Percentiles rank a stretch among this genome's conserved stretches.
These are phyloP conservation scores for Drosophila serrata DNA, from an alignment of 1,140 invertebrate genomes.

Conservation along the genomic window DNA sequence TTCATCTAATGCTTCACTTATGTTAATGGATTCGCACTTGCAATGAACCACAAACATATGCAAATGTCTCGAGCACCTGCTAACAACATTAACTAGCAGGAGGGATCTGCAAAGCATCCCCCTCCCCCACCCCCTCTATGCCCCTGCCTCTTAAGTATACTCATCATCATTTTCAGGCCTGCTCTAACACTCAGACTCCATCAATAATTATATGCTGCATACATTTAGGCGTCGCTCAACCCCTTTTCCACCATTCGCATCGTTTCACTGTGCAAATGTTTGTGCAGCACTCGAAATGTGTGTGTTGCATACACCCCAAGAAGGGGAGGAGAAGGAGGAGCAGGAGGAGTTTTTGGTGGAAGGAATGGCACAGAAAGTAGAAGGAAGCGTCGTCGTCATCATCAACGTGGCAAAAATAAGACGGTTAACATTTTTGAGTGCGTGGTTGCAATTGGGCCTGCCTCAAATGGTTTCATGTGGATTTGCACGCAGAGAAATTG, in stretches of 20 bases:
- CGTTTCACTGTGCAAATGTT: conserved; percentile 79
- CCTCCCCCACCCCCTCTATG: neutral
- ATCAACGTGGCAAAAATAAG: conserved; percentile 67
- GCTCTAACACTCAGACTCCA: conserved; percentile 58
- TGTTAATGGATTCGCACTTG: conserved; percentile 81
- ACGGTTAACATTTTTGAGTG: conserved; percentile 78
- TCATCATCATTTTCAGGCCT: conserved; percentile 68
- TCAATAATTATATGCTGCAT: conserved; percentile 82
- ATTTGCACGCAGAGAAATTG: neutral
- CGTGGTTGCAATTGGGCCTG: conserved; percentile 47
- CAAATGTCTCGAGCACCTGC: conserved; percentile 81
- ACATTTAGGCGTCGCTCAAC: conserved; percentile 59
- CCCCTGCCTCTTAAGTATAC: conserved; percentile 19
- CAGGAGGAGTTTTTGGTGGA: conserved; percentile 3
- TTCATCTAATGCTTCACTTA: conserved; percentile 59
- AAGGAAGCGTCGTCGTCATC: conserved; percentile 25
- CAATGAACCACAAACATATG: conserved; percentile 82
- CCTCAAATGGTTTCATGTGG: conserved; percentile 40
- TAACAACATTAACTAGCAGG: conserved; percentile 81
- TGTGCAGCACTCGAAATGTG: conserved; percentile 70
- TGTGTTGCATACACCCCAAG: conserved; percentile 48
- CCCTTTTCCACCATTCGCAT: conserved; percentile 42
- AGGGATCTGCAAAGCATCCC: conserved; percentile 18
- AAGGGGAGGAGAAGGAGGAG: neutral
- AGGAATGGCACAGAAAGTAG: neutral